Percentiles rank a stretch among this genome's conserved stretches.
Evolutionary conservation across 2,113 vertebrate genomes (phyloP).

Genomic region (Megaceryle maxima): DNA sequence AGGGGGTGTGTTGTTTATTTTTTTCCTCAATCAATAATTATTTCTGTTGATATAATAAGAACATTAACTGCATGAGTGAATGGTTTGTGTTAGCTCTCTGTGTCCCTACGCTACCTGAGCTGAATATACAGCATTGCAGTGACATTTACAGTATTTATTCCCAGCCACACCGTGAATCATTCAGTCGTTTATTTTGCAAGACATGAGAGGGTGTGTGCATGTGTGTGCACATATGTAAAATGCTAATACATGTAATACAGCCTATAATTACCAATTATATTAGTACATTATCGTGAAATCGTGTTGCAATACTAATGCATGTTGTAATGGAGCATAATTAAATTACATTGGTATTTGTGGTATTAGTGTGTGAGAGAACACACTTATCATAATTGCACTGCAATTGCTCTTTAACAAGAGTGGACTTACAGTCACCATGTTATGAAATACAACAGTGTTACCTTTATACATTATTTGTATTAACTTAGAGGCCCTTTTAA

Average conservation of each 20-base stretch:
- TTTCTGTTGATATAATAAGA: slow-evolving; percentile 51
- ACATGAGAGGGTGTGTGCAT: background rate
- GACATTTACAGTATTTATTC: background rate
- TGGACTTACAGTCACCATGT: slow-evolving; percentile 47
- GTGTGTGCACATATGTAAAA: background rate
- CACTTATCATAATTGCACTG: slow-evolving; percentile 52
- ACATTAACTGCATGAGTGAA: slow-evolving; percentile 16
- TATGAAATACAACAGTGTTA: slow-evolving; percentile 22
- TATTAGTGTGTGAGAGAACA: slow-evolving; percentile 35
- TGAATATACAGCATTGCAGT: background rate
- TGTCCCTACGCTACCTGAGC: background rate
- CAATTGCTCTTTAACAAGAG: slow-evolving; percentile 48
- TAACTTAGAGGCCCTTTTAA: background rate
- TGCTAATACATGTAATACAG: background rate
- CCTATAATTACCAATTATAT: background rate
- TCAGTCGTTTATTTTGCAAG: background rate
- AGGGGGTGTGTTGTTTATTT: background rate
- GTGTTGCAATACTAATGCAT: slow-evolving; percentile 19
- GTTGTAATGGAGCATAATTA: slow-evolving; percentile 8
- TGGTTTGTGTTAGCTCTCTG: background rate
- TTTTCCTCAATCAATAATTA: slow-evolving; percentile 46
- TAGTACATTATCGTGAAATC: background rate
- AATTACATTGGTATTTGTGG: slow-evolving; percentile 48
- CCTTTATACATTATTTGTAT: slow-evolving; percentile 10
- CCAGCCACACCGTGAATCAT: background rate